Conservation (phyloP, 64 coral and sea anemone genomes). For the Porites australiensis region DNA sequence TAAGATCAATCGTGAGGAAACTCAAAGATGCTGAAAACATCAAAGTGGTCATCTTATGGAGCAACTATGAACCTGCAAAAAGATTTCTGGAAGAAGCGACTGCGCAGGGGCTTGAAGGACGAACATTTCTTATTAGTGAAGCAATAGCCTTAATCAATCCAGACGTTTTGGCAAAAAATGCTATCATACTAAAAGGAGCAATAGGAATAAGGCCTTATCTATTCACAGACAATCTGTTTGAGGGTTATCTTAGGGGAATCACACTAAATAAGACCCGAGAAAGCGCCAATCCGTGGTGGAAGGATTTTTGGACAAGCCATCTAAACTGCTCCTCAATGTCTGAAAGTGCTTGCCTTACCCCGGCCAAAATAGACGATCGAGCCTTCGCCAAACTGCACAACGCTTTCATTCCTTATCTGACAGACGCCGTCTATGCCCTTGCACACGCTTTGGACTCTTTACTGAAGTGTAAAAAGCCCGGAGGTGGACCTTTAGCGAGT, state of each 20-base stretch:
- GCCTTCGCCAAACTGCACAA: constrained; percentile 13
- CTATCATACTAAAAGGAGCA: constrained; percentile 71
- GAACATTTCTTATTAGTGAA: constrained; percentile 80
- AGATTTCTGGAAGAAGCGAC: constrained; percentile 63
- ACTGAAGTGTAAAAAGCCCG: not conserved
- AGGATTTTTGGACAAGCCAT: constrained; percentile 37
- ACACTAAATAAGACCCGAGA: not conserved
- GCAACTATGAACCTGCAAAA: constrained; percentile 38
- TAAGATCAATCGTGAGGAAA: constrained; percentile 65
- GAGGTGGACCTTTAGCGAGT: not conserved
- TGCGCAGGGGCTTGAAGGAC: constrained; percentile 9
- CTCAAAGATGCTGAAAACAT: constrained; percentile 53
- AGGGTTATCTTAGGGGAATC: constrained; percentile 3
- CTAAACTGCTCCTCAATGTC: not conserved
- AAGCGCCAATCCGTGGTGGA: constrained; percentile 57
- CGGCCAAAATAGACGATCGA: not conserved
- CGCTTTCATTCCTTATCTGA: constrained; percentile 18
- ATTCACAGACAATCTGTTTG: not conserved
- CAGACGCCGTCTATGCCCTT: not conserved
- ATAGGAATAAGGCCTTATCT: constrained; percentile 49
- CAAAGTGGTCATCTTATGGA: constrained; percentile 82
- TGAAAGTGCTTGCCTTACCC: not conserved
- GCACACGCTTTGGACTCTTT: not conserved
- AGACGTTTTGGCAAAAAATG: constrained; percentile 25
- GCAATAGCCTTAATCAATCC: constrained; percentile 6